Base-by-base conservation (phyloP, 2,888 invertebrate genomes). In the Sceliomorpha sp. region DNA sequence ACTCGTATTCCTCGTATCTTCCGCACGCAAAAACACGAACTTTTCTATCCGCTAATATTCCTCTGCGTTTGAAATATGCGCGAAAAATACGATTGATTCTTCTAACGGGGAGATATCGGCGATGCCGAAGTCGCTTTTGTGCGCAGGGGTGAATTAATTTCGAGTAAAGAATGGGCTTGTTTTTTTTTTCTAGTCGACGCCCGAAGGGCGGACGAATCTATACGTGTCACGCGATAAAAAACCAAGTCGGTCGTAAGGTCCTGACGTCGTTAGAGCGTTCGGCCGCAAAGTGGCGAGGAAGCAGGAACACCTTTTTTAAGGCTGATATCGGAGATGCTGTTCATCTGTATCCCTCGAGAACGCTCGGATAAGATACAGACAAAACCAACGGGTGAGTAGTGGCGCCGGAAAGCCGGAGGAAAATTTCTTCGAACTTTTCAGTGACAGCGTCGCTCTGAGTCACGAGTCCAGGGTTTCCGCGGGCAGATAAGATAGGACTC, bases 401-500 rank as follows among this genome's bases (percentile, higher is more conserved):
- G 29, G 42, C 27, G 44, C 31, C 29, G 37, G 15, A 15, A 44
- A 45, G 47, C 64, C 7, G 17, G 39, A 42, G 51, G 37, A 58
- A 66, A 70, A 62, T 64, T 64, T 50, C 62, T 60, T 53, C 40
- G 29, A 72, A 44, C 64, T 73, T 71, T 68, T 56, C 69, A 51
- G 53, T 63, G 69, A 63, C 63, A 56, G 51, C 50, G 68, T 62
- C 62, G 63, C 63, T 53, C 42, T 47, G 62, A 68, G 55, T 62
- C 68, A 68, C 58, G 60, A 48, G 55, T 47, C 47, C 64, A 26
- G 39, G 51, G 63, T 40, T 51, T 31, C 34, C 59, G 70, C 47
- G 47, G 51, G 47, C 24, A 70, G 71, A 74, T 74, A 74, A 74
- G 71, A 72, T 71, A 63, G 63, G 50, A 50, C 59, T 56, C 36